A percentile compares a stretch with the other conserved stretches of the same genome.
These are phyloP conservation scores for Danaus chrysippus DNA, from an alignment of 2,888 invertebrate species.

Conservation along the genomic window DNA sequence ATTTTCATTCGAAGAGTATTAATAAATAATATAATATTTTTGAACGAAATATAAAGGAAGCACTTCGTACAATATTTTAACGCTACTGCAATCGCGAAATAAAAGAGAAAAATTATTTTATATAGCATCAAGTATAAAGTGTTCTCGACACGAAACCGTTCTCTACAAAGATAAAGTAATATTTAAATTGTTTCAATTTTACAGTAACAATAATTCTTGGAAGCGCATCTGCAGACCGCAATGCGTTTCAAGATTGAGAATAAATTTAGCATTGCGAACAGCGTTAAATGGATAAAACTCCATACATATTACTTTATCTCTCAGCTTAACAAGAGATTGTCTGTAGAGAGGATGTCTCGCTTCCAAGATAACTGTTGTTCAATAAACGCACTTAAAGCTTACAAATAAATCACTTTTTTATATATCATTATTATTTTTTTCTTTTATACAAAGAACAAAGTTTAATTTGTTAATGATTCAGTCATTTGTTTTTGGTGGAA, in stretches of 20 bases:
- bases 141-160: not conserved
- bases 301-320: constrained; percentile 25
- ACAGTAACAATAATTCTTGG: constrained; percentile 29
- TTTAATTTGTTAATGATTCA: too few species aligned
- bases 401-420: too few species aligned
- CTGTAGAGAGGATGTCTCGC: constrained; percentile 9
- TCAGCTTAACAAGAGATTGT: constrained; percentile 16
- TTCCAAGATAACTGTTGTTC: not conserved
- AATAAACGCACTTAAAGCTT: constrained; percentile 10
- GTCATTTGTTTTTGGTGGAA: constrained; percentile 18
- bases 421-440: too few species aligned
- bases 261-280: constrained; percentile 34
- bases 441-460: too few species aligned
- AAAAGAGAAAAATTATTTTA: constrained; percentile 1
- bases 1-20: not conserved
- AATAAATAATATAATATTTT: not conserved
- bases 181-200: constrained; percentile 31
- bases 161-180: constrained; percentile 22
- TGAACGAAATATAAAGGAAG: not conserved
- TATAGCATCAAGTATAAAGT: not conserved
- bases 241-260: constrained; percentile 35
- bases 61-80: not conserved
- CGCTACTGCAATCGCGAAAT: not conserved
- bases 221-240: constrained; percentile 33
- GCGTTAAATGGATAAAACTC: constrained; percentile 28